Conservation (phyloP, 2,113 vertebrate genomes). For the Vanacampus margaritifer region DNA sequence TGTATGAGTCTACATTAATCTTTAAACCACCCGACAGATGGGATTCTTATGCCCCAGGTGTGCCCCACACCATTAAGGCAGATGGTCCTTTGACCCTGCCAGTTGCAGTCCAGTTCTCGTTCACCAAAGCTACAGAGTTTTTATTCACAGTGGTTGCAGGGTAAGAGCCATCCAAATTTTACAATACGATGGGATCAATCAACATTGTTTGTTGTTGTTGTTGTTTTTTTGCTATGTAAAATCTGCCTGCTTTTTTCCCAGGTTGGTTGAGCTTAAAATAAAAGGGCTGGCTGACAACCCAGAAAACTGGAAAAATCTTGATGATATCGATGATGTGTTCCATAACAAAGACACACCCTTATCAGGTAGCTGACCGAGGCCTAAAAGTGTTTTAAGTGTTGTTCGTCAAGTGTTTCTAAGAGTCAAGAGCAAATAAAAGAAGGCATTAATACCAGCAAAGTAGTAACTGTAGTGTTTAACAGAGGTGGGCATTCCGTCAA, state of each 20-base stretch:
- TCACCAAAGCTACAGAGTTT: constrained; percentile 49
- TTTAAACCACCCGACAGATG: constrained; percentile 39
- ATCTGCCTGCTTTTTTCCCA: constrained; percentile 12
- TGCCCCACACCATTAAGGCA: constrained; percentile 41
- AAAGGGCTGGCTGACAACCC: constrained; percentile 21
- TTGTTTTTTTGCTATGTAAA: no score
- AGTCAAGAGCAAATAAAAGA: no score
- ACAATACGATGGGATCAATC: no score
- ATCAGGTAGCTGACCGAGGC: constrained; percentile 37
- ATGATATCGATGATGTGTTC: constrained; percentile 40
- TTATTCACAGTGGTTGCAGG: constrained; percentile 5
- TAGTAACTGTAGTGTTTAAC: no score
- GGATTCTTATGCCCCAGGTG: constrained; percentile 40
- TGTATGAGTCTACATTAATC: neutral
- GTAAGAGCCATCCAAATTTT: constrained; percentile 18
- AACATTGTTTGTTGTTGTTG: no score
- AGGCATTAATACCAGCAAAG: no score
- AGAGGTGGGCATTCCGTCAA: no score
- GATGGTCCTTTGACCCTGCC: constrained; percentile 24
- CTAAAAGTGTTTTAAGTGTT: no score
- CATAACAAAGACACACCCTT: constrained; percentile 29
- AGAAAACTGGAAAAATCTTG: constrained; percentile 36
- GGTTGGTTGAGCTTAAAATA: constrained; percentile 48
- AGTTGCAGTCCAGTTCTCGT: constrained; percentile 54
- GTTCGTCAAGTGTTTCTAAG: no score